A percentile compares a stretch with the other conserved stretches of the same genome.
These are phyloP conservation scores for Polydrusus cervinus DNA, from an alignment of 2,888 invertebrate species.

Conservation along the genomic window DNA sequence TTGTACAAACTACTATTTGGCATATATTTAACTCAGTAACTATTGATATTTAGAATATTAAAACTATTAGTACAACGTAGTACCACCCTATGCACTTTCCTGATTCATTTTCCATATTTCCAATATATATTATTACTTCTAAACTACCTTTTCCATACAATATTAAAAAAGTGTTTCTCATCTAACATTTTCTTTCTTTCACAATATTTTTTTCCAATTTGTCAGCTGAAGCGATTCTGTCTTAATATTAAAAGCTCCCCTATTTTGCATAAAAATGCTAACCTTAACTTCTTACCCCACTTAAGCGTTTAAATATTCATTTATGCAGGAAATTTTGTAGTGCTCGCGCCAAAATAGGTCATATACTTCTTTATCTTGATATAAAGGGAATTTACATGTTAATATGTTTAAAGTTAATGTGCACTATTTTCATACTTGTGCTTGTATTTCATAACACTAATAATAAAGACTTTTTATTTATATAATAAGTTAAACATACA, in stretches of 20 bases:
- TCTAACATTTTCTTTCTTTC: neutral
- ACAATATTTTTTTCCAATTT: neutral
- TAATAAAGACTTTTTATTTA: too few species aligned
- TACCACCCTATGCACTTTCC: too few species aligned
- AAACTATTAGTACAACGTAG: too few species aligned
- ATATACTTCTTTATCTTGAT: slow-evolving; percentile 14
- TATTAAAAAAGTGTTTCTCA: too few species aligned
- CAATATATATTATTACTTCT: too few species aligned
- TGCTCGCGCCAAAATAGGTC: slow-evolving; percentile 13
- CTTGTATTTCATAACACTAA: too few species aligned
- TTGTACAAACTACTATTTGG: too few species aligned
- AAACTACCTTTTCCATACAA: too few species aligned
- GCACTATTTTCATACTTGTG: slow-evolving; percentile 3
- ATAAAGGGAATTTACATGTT: neutral
- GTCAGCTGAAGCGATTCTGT: neutral
- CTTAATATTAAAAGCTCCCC: neutral
- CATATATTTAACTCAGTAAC: too few species aligned
- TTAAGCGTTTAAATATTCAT: slow-evolving; percentile 9
- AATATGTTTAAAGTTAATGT: neutral
- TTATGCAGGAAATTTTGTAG: slow-evolving; percentile 13
- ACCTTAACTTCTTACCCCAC: slow-evolving; percentile 2
- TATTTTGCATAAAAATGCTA: slow-evolving; percentile 18
- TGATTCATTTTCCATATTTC: too few species aligned
- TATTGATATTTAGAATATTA: too few species aligned
- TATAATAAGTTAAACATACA: too few species aligned